Percentiles rank a stretch among this genome's conserved stretches.
Evolutionary conservation across 1,140 invertebrate genomes (phyloP).

Genomic region (Neuroterus valhalla): DNA sequence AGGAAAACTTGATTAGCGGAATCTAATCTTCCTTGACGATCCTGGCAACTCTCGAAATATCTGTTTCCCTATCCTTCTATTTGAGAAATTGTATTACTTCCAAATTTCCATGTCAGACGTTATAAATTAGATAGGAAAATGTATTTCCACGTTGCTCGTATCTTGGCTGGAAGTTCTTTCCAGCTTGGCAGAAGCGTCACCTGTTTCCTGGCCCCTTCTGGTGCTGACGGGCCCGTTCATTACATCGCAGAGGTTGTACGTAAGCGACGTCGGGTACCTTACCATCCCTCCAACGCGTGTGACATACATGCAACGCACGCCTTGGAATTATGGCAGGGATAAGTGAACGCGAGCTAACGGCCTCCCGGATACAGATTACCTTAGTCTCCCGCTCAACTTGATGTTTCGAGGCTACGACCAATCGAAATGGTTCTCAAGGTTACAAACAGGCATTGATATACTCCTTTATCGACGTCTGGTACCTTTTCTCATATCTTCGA

Average conservation of each 20-base stretch:
- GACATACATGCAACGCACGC: conserved; percentile 47
- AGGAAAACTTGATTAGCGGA: conserved; percentile 4
- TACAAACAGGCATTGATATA: conserved; percentile 30
- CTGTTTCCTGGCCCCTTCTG: conserved; percentile 65
- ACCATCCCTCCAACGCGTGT: conserved; percentile 42
- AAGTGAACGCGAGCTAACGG: conserved; percentile 48
- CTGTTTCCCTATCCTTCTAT: not conserved
- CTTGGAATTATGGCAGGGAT: conserved; percentile 59
- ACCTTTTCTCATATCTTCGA: too few species aligned
- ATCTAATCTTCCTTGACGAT: not conserved
- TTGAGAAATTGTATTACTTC: not conserved
- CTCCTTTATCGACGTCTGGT: not conserved
- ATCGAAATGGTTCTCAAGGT: conserved; percentile 18
- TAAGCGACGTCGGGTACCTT: conserved; percentile 53
- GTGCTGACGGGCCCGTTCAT: conserved; percentile 67
- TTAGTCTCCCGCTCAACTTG: conserved; percentile 28
- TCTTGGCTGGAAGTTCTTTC: conserved; percentile 8
- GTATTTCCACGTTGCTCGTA: not conserved
- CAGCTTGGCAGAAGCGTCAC: conserved; percentile 60
- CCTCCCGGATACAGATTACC: conserved; percentile 47
- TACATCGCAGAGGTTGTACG: conserved; percentile 59
- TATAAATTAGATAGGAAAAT: not conserved
- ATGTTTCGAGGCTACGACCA: conserved; percentile 6
- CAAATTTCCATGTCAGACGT: not conserved
- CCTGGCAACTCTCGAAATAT: not conserved